Percentiles rank a stretch among this genome's conserved stretches.
These are phyloP conservation scores for Ailuropoda melanoleuca DNA, from an alignment of 2,113 vertebrate species.

Conservation along the genomic window DNA sequence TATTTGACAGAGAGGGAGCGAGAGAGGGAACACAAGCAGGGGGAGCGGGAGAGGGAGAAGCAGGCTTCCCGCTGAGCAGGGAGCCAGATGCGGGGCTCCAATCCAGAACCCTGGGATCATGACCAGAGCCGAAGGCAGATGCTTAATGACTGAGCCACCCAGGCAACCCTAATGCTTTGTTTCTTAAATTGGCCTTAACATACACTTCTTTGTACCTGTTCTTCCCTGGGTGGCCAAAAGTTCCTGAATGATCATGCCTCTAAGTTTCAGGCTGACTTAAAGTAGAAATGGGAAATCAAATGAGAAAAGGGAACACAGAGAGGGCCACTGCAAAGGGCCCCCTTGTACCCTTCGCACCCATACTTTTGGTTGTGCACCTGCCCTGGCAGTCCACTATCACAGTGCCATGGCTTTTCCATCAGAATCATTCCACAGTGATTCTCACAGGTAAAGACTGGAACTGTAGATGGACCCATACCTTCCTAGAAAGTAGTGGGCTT, in stretches of 20 bases:
- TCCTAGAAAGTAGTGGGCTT: neutral
- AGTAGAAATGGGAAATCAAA: neutral
- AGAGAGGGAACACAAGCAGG: too few relatives aligned
- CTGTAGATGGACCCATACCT: neutral
- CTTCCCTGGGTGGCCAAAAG: neutral
- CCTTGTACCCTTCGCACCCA: neutral
- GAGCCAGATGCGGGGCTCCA: too few relatives aligned
- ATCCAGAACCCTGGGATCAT: too few relatives aligned
- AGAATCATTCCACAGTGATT: neutral
- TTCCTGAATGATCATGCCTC: neutral
- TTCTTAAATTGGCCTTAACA: neutral
- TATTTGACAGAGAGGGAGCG: too few relatives aligned
- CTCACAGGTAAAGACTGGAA: neutral
- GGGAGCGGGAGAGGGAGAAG: too few relatives aligned
- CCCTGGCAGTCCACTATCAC: neutral
- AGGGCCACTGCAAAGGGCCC: neutral
- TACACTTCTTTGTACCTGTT: neutral
- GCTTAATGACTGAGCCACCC: too few relatives aligned
- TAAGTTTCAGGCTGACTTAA: neutral
- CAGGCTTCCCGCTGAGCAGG: too few relatives aligned
- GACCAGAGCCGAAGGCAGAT: too few relatives aligned
- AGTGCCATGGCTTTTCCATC: neutral
- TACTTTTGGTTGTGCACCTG: neutral
- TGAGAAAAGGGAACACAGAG: neutral
- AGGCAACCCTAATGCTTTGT: neutral